Base-by-base conservation (phyloP, 2,113 vertebrate genomes). In the Dolichotis patagonum region DNA sequence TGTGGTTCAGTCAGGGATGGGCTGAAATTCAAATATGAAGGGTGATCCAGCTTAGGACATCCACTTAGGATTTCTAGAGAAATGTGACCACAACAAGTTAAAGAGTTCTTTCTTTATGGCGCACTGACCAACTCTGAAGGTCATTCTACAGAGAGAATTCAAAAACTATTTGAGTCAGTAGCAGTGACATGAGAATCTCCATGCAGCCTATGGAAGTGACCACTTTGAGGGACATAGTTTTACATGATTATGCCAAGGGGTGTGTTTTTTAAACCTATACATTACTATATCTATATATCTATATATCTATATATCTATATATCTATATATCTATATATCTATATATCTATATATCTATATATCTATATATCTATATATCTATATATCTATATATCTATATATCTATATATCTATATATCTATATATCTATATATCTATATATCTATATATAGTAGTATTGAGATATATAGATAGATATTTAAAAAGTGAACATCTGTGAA, bases 381-480 rank as follows among this genome's bases (percentile, higher is more conserved):
- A n/a, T n/a, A n/a, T n/a, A n/a, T n/a, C n/a, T n/a, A n/a, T n/a
- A n/a, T n/a, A n/a, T n/a, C n/a, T n/a, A n/a, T n/a, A n/a, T n/a
- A n/a, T n/a, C n/a, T n/a, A n/a, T n/a, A n/a, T n/a, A n/a, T n/a
- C n/a, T n/a, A n/a, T n/a, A n/a, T n/a, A n/a, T n/a, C n/a, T n/a
- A n/a, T n/a, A n/a, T n/a, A n/a, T n/a, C n/a, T n/a, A n/a, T 94
- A 93, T 75, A 46, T 35, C 90, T 54, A 54, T 38, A 92, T 43
- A 46, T 38, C 90, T 54, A 54, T 38, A 92, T 43, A 10, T 69
- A 54, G 54, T 16, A 54, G 54, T 14, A 54, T 54, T 2, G 16
- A 54, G 54, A 54, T 16, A 54, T 54, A 54, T 54, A 17, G 54
- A 54, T 54, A 54, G 54, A 35, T 73, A 75, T 26, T 90, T 56